A percentile compares a stretch with the other conserved stretches of the same genome.
Evolutionary conservation across 2,113 vertebrate species (phyloP).

Genomic region (Sinocyclocheilus maitianheensis): DNA sequence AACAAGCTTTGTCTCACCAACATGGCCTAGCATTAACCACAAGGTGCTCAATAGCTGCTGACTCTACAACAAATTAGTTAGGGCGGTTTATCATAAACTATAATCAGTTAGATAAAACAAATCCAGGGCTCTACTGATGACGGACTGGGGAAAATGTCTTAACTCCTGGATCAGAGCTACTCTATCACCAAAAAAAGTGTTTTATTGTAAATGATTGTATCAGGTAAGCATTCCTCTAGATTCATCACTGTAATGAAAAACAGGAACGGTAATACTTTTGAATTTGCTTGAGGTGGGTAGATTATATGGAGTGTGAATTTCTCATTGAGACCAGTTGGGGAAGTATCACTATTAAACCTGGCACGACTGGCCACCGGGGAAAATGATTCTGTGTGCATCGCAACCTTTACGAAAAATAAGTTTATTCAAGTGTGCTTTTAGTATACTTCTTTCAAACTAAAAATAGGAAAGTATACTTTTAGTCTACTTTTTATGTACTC

Average conservation of each 20-base stretch:
- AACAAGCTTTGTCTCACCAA: too few relatives aligned
- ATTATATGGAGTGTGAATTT: conserved; percentile 31
- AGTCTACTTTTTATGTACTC: too few relatives aligned
- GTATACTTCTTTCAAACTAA: too few relatives aligned
- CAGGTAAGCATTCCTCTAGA: conserved; percentile 41
- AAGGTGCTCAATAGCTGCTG: too few relatives aligned
- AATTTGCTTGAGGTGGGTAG: conserved; percentile 33
- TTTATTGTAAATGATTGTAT: conserved; percentile 54
- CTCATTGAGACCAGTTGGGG: conserved; percentile 30
- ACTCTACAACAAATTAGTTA: background rate
- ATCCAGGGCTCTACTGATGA: background rate
- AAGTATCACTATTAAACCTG: conserved; percentile 34
- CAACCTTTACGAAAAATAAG: too few relatives aligned
- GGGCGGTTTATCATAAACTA: background rate
- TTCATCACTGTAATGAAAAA: conserved; percentile 58
- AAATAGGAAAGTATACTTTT: too few relatives aligned
- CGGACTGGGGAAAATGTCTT: background rate
- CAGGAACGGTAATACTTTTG: conserved; percentile 36
- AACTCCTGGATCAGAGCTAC: conserved; percentile 2
- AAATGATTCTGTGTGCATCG: conserved; percentile 13
- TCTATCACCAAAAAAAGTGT: conserved; percentile 23
- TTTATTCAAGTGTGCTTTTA: too few relatives aligned
- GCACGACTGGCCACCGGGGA: background rate
- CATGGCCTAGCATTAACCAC: too few relatives aligned
- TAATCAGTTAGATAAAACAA: conserved; percentile 1